A percentile compares a stretch with the other conserved stretches of the same genome.
phyloP scores from a whole-genome alignment of 2,797 vertebrate species.

The Bufotes viridis region DNA sequence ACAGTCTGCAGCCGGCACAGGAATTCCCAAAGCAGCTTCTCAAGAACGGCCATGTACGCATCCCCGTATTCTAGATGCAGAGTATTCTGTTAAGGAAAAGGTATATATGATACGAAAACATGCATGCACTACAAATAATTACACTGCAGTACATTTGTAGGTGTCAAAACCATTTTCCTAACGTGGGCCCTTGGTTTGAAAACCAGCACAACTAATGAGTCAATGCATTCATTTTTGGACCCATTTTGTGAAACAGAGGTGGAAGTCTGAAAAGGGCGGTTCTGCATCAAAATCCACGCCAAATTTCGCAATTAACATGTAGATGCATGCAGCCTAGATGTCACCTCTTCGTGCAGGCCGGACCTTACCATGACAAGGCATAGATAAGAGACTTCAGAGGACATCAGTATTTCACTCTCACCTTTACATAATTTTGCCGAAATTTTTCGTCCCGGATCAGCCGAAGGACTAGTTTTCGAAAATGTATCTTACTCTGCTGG shows the following conservation, averaged over 20 bases:
- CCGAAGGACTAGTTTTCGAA: slow-evolving; percentile 36
- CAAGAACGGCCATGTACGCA: slow-evolving; percentile 25
- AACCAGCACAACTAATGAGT: too few species aligned
- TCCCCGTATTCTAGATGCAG: slow-evolving; percentile 53
- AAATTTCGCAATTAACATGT: too few species aligned
- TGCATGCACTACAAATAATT: too few species aligned
- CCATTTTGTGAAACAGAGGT: too few species aligned
- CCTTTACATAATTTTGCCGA: slow-evolving; percentile 32
- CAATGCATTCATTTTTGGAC: too few species aligned
- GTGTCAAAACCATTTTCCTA: not conserved
- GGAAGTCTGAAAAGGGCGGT: too few species aligned
- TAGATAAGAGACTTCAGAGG: not conserved
- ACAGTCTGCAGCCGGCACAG: slow-evolving; percentile 20
- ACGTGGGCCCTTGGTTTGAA: too few species aligned
- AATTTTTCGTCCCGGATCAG: slow-evolving; percentile 52
- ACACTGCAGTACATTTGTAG: not conserved
- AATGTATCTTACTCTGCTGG: slow-evolving; percentile 28
- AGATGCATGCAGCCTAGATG: too few species aligned
- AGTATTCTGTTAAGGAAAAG: slow-evolving; percentile 18
- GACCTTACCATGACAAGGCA: not conserved
- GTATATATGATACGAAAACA: too few species aligned
- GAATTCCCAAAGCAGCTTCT: slow-evolving; percentile 56
- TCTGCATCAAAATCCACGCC: too few species aligned
- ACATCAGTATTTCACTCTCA: not conserved
- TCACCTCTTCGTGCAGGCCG: not conserved